phyloP scores from a whole-genome alignment of 2,888 invertebrate genomes.

The Scrobipalpa atriplicella region DNA sequence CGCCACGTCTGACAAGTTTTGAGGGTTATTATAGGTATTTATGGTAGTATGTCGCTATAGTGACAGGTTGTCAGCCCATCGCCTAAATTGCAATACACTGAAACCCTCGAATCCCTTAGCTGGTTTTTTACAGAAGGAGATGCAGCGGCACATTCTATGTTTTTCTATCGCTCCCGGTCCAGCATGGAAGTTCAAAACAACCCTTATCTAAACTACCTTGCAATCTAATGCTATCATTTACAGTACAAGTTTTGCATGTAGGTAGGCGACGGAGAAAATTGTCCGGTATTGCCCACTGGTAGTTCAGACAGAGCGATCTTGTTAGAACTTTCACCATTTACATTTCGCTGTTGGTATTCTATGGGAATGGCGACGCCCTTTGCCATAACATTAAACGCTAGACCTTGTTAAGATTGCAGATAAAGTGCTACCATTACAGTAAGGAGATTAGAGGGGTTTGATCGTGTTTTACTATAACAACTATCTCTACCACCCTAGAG shows the following conservation, averaged over 20 bases:
- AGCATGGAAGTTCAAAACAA: too few relatives aligned
- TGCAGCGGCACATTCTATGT: too few relatives aligned
- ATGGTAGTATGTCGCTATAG: too few relatives aligned
- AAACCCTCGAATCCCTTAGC: too few relatives aligned
- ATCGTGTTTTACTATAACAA: too few relatives aligned
- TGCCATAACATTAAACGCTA: constrained; percentile 54
- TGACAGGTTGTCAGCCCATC: too few relatives aligned
- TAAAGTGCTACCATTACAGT: constrained; percentile 34
- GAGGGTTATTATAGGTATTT: too few relatives aligned
- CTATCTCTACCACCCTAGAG: neutral
- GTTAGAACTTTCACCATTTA: constrained; percentile 74
- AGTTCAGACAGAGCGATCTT: constrained; percentile 65
- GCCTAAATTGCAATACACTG: too few relatives aligned
- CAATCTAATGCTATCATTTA: constrained; percentile 38
- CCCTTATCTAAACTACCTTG: constrained; percentile 8
- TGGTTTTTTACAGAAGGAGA: too few relatives aligned
- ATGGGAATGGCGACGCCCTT: constrained; percentile 63
- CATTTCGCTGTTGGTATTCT: constrained; percentile 70
- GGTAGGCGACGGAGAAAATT: constrained; percentile 47
- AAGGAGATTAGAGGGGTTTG: neutral
- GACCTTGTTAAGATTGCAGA: constrained; percentile 47
- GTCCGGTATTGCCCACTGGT: constrained; percentile 55
- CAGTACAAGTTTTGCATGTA: constrained; percentile 45
- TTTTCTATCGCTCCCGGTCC: too few relatives aligned
- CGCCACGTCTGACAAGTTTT: too few relatives aligned